Evolutionary conservation across 2,888 invertebrate genomes (phyloP).

Genomic region (Xanthorhoe designata): DNA sequence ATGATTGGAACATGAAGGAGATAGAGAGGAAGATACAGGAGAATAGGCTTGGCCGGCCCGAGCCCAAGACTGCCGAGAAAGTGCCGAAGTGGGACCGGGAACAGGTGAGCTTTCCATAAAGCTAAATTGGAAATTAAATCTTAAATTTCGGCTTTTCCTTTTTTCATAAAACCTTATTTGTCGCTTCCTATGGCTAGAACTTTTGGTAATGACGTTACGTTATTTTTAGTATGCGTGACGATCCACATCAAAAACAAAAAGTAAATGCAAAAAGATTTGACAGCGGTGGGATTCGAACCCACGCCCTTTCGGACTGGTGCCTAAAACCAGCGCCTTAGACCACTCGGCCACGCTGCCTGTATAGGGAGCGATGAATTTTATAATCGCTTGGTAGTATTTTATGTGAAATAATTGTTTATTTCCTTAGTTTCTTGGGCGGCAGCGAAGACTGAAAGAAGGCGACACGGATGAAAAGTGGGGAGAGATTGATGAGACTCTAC

Average conservation of each 20-base stretch:
- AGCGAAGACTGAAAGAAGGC: conserved; percentile 71
- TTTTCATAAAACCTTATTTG: no score
- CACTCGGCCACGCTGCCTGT: conserved; percentile 88
- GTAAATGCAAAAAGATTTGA: conserved; percentile 54
- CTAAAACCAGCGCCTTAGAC: conserved; percentile 88
- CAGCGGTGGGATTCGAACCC: conserved; percentile 90
- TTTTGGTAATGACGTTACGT: no score
- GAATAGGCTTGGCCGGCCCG: conserved; percentile 88
- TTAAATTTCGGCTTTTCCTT: no score
- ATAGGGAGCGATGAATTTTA: neutral
- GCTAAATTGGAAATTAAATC: no score
- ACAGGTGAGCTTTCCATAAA: conserved; percentile 76
- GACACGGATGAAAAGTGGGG: conserved; percentile 76
- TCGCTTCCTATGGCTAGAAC: no score
- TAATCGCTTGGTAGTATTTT: neutral
- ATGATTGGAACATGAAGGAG: conserved; percentile 96
- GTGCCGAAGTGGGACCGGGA: conserved; percentile 97
- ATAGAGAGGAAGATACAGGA: conserved; percentile 95
- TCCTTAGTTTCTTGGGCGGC: conserved; percentile 71
- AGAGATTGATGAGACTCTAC: conserved; percentile 74
- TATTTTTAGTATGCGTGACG: no score
- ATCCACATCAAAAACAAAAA: no score
- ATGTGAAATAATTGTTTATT: neutral
- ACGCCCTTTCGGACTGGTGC: conserved; percentile 90
- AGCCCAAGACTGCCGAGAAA: conserved; percentile 88